Percentiles rank a stretch among this genome's conserved stretches.
phyloP scores from a whole-genome alignment of 92 coral and sea anemone genomes.

The Phenganax marumi region DNA sequence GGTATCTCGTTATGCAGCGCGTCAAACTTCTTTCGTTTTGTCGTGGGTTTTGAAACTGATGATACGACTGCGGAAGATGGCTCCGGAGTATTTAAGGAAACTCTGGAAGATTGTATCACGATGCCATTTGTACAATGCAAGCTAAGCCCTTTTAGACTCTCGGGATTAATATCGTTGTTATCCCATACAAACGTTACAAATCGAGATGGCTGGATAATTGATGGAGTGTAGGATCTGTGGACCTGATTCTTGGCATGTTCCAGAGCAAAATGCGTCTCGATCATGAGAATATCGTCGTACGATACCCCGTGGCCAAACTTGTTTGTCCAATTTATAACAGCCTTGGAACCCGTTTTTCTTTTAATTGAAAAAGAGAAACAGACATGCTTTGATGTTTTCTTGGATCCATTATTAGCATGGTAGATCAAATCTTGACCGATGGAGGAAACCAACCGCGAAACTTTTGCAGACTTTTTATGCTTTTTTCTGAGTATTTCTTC shows the following conservation, averaged over 20 bases:
- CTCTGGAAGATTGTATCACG: not conserved
- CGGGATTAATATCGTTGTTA: constrained; percentile 9
- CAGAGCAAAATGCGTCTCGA: not conserved
- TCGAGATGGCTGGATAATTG: not conserved
- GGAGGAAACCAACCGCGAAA: too few species aligned
- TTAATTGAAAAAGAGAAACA: constrained; percentile 9
- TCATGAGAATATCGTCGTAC: not conserved
- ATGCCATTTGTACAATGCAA: constrained; percentile 4
- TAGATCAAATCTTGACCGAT: not conserved
- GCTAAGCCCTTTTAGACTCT: not conserved
- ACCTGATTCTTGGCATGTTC: not conserved
- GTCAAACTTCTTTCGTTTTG: not conserved
- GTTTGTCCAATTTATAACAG: not conserved
- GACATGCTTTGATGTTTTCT: constrained; percentile 29
- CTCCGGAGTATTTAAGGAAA: not conserved
- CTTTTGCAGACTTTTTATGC: too few species aligned
- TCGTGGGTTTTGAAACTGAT: not conserved
- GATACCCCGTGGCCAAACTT: constrained; percentile 20
- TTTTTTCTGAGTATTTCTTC: too few species aligned
- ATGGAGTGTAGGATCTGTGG: not conserved
- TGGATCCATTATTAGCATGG: constrained; percentile 2
- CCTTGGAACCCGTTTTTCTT: constrained; percentile 5
- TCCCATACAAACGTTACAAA: too few species aligned
- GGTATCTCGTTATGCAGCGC: not conserved
- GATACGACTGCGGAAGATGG: too few species aligned